Conservation (phyloP, 1,140 invertebrate genomes). For the Drosophila lini region DNA sequence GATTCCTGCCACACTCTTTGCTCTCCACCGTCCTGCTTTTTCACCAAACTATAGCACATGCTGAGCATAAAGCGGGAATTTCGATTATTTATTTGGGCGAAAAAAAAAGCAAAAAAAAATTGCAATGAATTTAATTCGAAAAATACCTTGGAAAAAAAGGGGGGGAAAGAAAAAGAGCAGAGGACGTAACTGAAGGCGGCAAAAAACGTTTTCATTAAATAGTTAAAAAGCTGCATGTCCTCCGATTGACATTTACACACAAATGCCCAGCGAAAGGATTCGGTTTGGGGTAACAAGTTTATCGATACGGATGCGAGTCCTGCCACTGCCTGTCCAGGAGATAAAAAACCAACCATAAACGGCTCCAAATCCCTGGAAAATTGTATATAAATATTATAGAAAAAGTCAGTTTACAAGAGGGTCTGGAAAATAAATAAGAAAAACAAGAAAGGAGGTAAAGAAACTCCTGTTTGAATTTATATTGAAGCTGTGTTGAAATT, state of each 20-base stretch:
- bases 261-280: conserved; percentile 22
- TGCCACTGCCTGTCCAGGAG: background rate
- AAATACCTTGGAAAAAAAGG: conserved; percentile 24
- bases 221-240: conserved; percentile 10
- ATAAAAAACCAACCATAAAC: conserved; percentile 15
- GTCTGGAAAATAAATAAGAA: background rate
- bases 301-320: conserved; percentile 14
- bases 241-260: conserved; percentile 40
- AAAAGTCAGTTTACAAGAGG: background rate
- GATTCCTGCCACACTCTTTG: background rate
- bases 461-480: background rate
- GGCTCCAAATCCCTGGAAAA: conserved; percentile 18
- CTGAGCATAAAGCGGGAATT: conserved; percentile 42
- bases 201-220: conserved; percentile 40
- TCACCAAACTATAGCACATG: background rate
- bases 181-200: background rate
- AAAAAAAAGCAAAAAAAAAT: conserved; percentile 12
- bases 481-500: background rate
- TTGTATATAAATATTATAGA: conserved; percentile 6
- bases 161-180: background rate
- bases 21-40: background rate
- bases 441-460: too few relatives aligned
- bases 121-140: conserved; percentile 44
- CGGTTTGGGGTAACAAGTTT: conserved; percentile 24
- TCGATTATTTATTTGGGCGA: conserved; percentile 47